phyloP scores from a whole-genome alignment of 2,113 vertebrate species.

The Brachypteracias leptosomus region DNA sequence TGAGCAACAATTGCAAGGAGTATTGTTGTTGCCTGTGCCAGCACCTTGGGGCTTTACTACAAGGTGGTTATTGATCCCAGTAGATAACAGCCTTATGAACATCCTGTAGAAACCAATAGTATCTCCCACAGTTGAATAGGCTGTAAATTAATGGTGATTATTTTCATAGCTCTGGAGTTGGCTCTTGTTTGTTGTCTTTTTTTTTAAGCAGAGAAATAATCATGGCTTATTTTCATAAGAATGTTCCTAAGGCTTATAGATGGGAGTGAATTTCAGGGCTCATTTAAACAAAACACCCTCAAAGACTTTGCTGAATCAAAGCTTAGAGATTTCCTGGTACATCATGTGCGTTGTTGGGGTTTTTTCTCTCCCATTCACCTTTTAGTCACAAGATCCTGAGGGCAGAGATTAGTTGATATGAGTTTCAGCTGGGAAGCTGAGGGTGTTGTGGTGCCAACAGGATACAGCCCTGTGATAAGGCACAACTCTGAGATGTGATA shows the following conservation, averaged over 20 bases:
- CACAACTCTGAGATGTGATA: background rate
- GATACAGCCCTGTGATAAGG: background rate
- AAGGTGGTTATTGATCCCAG: conserved; percentile 43
- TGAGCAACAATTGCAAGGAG: background rate
- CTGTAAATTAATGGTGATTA: conserved; percentile 1
- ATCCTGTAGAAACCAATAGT: background rate
- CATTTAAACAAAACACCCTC: background rate
- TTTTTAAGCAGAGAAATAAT: background rate
- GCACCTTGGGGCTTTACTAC: background rate
- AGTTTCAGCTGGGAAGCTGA: background rate
- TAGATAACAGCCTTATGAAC: background rate
- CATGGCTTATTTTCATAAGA: conserved; percentile 6
- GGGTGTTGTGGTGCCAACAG: background rate
- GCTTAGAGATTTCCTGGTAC: background rate
- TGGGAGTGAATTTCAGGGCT: background rate
- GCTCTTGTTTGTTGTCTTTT: background rate
- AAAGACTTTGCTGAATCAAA: background rate
- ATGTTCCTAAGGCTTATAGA: background rate
- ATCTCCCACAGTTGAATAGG: background rate
- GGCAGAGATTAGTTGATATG: conserved; percentile 13
- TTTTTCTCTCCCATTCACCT: background rate
- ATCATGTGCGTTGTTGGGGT: rapidly evolving
- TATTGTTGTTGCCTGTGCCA: background rate
- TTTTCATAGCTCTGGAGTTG: background rate
- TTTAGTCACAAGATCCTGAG: background rate